Base-by-base conservation (phyloP, 2,113 vertebrate genomes). In the Neofelis nebulosa region DNA sequence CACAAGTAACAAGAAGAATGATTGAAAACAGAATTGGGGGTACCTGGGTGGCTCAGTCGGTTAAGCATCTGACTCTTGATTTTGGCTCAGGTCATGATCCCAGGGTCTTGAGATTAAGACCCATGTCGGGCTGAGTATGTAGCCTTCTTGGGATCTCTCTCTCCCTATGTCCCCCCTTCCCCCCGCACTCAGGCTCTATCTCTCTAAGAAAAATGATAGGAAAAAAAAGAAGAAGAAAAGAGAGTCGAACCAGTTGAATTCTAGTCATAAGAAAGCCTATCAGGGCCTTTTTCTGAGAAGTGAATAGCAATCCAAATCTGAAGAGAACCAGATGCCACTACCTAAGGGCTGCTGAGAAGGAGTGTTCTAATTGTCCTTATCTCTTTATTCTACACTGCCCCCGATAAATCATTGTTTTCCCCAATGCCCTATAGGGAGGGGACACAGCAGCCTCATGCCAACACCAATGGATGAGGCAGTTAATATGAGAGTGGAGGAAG, bases 381-480 rank as follows among this genome's bases (percentile, higher is more conserved):
- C 19, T 91, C 45, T 81, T 41, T 16, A 52, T 23, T 16, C 36
- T 57, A 2, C 4, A 9, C 33, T 33, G 52, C 36, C 71, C 80
- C 55, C 1, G 18, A 21, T 10, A 45, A 11, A 31, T 48, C 23
- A 5, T 0, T 76, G 16, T 25, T 69, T 93, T 65, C 1, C 21
- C 36, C n/a, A 63, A 0, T 48, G 21, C 3, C 12, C 16, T 10
- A 2, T 2, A 27, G 15, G 50, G 29, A 78, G 41, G 21, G 12
- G 55, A 18, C 9, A 50, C 2, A 4, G 29, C 65, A 85, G 12
- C 19, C 23, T 7, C 0, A 2, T 0, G 3, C 2, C n/a, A 21
- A 11, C 38, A 41, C 13, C 12, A 19, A 21, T 18, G 68, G 21
- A 27, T 10, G 52, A 45, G n/a, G 7, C 29, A 38, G 11, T 21